A percentile compares a stretch with the other conserved stretches of the same genome.
Evolutionary conservation across 2,797 vertebrate species (phyloP).

Genomic region (Spea hammondii): DNA sequence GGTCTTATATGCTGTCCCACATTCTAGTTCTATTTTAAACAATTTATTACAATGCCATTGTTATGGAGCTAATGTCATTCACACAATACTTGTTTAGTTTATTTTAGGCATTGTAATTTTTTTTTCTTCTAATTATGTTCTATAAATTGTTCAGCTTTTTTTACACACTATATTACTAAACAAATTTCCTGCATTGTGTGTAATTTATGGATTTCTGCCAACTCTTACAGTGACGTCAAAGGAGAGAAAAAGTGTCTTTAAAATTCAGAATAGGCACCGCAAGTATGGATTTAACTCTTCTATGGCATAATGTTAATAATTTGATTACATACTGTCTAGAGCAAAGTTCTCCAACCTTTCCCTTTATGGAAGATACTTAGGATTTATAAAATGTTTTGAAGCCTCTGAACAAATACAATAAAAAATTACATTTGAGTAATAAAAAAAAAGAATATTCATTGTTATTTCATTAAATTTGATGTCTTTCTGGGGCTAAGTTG

Average conservation of each 20-base stretch:
- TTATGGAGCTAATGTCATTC: slow-evolving; percentile 1
- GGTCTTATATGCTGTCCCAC: not conserved
- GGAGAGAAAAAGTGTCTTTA: not conserved
- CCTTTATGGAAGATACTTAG: no score
- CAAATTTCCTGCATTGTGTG: slow-evolving; percentile 10
- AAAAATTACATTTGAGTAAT: no score
- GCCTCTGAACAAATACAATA: no score
- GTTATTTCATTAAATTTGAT: no score
- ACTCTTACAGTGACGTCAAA: not conserved
- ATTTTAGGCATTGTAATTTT: slow-evolving; percentile 13
- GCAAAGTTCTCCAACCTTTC: no score
- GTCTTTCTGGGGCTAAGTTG: no score
- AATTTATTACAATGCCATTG: slow-evolving; percentile 17
- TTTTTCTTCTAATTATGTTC: slow-evolving; percentile 19
- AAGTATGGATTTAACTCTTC: not conserved
- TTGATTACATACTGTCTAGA: no score
- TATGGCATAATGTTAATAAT: no score
- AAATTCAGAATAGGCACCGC: not conserved
- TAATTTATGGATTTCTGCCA: not conserved
- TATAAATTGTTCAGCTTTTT: slow-evolving; percentile 28
- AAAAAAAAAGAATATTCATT: no score
- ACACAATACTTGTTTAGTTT: slow-evolving; percentile 31
- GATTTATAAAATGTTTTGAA: no score
- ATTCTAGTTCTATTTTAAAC: slow-evolving; percentile 24
- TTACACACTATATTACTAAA: slow-evolving; percentile 25